These are phyloP conservation scores for Lepidurus apus DNA, from an alignment of 1,140 invertebrate species.

Conservation along the genomic window DNA sequence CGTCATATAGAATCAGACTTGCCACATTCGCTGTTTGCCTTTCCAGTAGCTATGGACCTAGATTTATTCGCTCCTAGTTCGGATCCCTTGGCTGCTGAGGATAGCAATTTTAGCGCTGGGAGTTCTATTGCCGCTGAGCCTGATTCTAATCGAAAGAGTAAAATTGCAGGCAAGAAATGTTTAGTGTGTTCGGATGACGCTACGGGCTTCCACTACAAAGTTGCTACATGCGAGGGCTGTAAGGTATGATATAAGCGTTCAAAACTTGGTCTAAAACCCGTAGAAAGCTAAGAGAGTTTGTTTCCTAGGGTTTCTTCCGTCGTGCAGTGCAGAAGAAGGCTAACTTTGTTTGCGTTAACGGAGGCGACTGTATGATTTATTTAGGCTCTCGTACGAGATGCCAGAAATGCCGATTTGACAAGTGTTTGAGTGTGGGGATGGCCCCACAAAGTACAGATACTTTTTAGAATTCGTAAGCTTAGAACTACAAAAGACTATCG, in stretches of 20 bases:
- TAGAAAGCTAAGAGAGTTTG: neutral
- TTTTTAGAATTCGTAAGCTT: constrained; percentile 4
- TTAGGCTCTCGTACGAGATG: constrained; percentile 92
- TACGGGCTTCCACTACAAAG: constrained; percentile 25
- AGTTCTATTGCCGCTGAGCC: neutral
- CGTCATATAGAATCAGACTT: neutral
- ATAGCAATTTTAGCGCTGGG: neutral
- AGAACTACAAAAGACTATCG: neutral
- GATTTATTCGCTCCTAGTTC: neutral
- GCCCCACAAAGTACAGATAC: constrained; percentile 84
- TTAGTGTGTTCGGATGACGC: constrained; percentile 24
- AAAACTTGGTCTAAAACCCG: neutral
- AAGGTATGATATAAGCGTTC: constrained; percentile 23
- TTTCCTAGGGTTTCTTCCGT: constrained; percentile 59
- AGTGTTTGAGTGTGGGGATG: constrained; percentile 97
- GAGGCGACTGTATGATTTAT: constrained; percentile 94
- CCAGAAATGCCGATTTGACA: constrained; percentile 97
- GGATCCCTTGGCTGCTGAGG: neutral
- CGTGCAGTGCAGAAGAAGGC: constrained; percentile 94
- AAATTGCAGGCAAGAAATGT: neutral
- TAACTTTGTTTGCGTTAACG: constrained; percentile 89
- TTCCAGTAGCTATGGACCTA: neutral
- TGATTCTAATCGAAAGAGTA: neutral
- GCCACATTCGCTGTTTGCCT: neutral
- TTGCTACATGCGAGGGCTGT: constrained; percentile 26